Evolutionary conservation across 2,888 invertebrate genomes (phyloP).

Genomic region (Tryphoninae sp.): DNA sequence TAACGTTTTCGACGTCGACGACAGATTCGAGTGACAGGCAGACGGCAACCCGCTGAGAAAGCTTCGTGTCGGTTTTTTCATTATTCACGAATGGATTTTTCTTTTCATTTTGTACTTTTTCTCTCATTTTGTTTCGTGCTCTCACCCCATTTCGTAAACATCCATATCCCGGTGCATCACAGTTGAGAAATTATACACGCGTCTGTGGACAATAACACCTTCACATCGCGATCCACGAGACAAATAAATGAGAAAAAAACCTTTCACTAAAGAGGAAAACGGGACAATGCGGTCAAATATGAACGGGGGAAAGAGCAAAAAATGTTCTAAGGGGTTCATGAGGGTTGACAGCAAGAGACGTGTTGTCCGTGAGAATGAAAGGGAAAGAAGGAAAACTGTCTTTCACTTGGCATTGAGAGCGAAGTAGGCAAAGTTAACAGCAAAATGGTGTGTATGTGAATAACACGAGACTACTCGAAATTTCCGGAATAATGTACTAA

Average conservation of each 20-base stretch:
- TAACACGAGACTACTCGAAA: neutral
- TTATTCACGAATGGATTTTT: slow-evolving; percentile 55
- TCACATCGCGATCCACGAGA: slow-evolving; percentile 12
- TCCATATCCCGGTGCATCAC: slow-evolving; percentile 13
- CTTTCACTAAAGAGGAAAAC: slow-evolving; percentile 6
- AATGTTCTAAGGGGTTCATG: neutral
- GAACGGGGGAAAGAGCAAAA: slow-evolving; percentile 16
- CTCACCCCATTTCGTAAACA: slow-evolving; percentile 6
- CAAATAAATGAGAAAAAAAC: slow-evolving; percentile 41
- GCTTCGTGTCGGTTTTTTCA: slow-evolving; percentile 58
- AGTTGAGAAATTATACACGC: slow-evolving; percentile 15
- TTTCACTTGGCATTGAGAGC: slow-evolving; percentile 18
- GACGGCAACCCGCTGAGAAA: slow-evolving; percentile 26
- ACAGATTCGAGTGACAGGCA: slow-evolving; percentile 40
- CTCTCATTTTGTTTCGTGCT: neutral
- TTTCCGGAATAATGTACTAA: neutral
- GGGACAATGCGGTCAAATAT: slow-evolving; percentile 32
- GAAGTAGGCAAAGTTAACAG: neutral
- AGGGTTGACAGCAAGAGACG: slow-evolving; percentile 1
- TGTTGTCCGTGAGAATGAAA: slow-evolving; percentile 15
- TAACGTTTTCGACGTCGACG: slow-evolving; percentile 40
- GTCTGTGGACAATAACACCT: slow-evolving; percentile 34
- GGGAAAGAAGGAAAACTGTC: slow-evolving; percentile 11
- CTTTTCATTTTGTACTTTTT: slow-evolving; percentile 35
- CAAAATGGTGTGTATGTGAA: slow-evolving; percentile 23